These are phyloP conservation scores for Phylloscopus whistleri DNA, from an alignment of 2,113 vertebrate species.

Conservation along the genomic window DNA sequence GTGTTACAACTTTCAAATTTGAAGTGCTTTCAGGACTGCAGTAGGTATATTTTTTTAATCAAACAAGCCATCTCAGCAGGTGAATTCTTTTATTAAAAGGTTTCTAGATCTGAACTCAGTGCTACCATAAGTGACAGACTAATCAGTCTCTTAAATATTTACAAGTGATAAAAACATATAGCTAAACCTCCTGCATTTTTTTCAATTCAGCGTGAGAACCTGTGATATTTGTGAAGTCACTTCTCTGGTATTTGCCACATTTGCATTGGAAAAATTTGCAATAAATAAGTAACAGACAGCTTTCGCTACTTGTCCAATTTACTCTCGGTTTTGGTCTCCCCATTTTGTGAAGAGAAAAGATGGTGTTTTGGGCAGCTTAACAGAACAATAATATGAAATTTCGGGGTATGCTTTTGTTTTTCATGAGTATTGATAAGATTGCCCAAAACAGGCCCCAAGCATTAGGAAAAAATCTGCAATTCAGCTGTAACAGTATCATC, in stretches of 20 bases:
- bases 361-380: neutral
- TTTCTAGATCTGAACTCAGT: neutral
- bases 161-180: neutral
- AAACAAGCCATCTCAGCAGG: neutral
- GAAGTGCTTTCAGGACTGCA: neutral
- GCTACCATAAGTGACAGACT: neutral
- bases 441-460: neutral
- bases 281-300: neutral
- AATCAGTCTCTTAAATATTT: neutral
- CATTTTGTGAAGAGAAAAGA: neutral
- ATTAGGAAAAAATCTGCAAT: neutral
- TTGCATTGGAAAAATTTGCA: neutral
- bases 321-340: neutral
- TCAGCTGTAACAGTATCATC: neutral
- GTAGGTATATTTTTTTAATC: neutral
- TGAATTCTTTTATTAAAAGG: neutral
- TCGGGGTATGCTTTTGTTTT: neutral
- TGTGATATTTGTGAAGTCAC: neutral
- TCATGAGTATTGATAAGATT: neutral
- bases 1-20: neutral
- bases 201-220: rapidly evolving
- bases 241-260: neutral
- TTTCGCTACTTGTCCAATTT: neutral
- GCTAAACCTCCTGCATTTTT: neutral
- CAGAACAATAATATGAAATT: neutral